A percentile compares a stretch with the other conserved stretches of the same genome.
These are phyloP conservation scores for Leucoraja erinaceus DNA, from an alignment of 2,113 vertebrate genomes.

Conservation along the genomic window DNA sequence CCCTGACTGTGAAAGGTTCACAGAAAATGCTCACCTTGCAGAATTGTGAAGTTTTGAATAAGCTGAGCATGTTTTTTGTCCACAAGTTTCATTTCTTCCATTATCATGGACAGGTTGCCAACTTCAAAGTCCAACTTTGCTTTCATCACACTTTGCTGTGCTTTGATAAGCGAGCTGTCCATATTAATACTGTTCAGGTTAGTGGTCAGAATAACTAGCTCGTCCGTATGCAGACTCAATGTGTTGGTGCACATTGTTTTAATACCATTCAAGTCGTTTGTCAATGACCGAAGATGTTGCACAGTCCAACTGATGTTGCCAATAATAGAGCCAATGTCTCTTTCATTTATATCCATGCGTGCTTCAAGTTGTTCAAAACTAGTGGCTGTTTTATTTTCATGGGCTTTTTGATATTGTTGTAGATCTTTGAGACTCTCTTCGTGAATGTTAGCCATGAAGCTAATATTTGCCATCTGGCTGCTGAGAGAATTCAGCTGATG, in stretches of 20 bases:
- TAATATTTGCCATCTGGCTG: constrained; percentile 79
- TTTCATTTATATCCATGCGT: constrained; percentile 73
- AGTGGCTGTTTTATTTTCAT: constrained; percentile 69
- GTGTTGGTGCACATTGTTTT: constrained; percentile 79
- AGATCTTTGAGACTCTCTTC: constrained; percentile 80
- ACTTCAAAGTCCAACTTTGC: constrained; percentile 83
- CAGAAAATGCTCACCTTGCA: constrained; percentile 68
- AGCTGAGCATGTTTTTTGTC: constrained; percentile 91
- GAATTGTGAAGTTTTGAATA: constrained; percentile 92
- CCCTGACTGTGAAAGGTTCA: neutral
- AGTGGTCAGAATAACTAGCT: constrained; percentile 73
- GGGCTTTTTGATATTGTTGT: constrained; percentile 75
- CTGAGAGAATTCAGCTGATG: constrained; percentile 70
- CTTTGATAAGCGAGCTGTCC: constrained; percentile 66
- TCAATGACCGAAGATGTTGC: constrained; percentile 79
- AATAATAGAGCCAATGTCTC: constrained; percentile 74
- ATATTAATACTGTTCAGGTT: constrained; percentile 68
- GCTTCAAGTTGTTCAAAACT: constrained; percentile 75
- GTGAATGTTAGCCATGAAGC: constrained; percentile 67
- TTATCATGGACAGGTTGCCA: constrained; percentile 78
- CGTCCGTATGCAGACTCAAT: constrained; percentile 76
- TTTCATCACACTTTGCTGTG: constrained; percentile 79
- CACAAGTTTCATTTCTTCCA: constrained; percentile 96
- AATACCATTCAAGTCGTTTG: constrained; percentile 73
- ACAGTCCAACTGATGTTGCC: constrained; percentile 88